Conservation (phyloP, 1,140 invertebrate genomes). For the Ceratosolen fusciceps region DNA sequence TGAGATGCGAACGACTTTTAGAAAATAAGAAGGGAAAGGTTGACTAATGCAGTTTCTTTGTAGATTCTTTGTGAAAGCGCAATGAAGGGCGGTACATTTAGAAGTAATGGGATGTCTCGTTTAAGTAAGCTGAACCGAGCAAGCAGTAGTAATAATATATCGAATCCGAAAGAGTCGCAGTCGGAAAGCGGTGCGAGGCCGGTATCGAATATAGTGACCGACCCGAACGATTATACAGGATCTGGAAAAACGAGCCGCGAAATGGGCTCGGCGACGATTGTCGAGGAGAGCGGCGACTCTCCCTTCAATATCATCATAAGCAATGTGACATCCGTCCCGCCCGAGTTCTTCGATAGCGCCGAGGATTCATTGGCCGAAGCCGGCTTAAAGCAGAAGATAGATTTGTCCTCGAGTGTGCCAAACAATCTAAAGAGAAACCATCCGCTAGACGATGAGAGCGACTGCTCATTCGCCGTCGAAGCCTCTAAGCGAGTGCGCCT, state of each 20-base stretch:
- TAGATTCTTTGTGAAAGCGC: slow-evolving; percentile 29
- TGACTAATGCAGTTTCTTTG: slow-evolving; percentile 4
- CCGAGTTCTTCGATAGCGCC: slow-evolving; percentile 41
- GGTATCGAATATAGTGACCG: neutral
- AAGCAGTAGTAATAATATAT: slow-evolving; percentile 6
- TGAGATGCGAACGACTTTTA: neutral
- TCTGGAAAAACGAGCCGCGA: neutral
- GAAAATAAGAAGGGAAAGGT: neutral
- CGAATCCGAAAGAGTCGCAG: neutral
- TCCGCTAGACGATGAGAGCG: slow-evolving; percentile 19
- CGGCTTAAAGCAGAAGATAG: neutral
- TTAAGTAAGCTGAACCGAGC: neutral
- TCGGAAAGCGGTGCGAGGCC: neutral
- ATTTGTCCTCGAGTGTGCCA: neutral
- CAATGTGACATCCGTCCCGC: slow-evolving; percentile 58
- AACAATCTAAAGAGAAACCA: slow-evolving; percentile 28
- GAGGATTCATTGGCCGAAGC: neutral
- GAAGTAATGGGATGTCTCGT: neutral
- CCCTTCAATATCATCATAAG: slow-evolving; percentile 59
- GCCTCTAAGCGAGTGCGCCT: slow-evolving; percentile 34
- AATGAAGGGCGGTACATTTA: slow-evolving; percentile 31
- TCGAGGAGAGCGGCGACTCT: slow-evolving; percentile 19
- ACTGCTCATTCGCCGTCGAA: neutral
- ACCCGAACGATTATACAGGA: neutral
- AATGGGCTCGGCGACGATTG: neutral